These are phyloP conservation scores for Ceratosolen solmsi DNA, from an alignment of 1,140 invertebrate species.

Conservation along the genomic window DNA sequence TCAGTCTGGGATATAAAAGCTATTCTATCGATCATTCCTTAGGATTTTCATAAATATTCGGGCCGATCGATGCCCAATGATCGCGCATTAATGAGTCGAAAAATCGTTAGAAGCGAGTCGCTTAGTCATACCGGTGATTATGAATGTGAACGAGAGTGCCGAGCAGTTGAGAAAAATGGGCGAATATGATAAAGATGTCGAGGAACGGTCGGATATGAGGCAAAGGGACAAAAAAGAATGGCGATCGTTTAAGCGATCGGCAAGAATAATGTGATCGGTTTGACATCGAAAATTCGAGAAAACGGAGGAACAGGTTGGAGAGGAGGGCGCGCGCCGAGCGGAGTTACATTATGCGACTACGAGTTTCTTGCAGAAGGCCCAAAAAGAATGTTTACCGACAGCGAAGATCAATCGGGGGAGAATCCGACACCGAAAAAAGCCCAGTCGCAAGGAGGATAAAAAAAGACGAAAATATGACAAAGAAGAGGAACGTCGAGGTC, in stretches of 20 bases:
- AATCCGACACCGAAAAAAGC: not conserved
- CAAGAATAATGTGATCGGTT: slow-evolving; percentile 6
- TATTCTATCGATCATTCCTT: no score
- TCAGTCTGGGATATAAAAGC: no score
- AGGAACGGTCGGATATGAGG: not conserved
- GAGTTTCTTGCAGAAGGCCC: not conserved
- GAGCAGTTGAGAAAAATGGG: not conserved
- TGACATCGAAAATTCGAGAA: slow-evolving; percentile 37
- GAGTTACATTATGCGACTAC: not conserved
- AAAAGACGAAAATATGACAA: not conserved
- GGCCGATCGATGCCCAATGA: no score
- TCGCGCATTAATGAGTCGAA: no score
- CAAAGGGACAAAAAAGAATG: not conserved
- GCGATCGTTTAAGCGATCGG: not conserved
- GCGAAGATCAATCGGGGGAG: not conserved
- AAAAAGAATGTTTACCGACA: not conserved
- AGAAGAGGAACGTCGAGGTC: slow-evolving; percentile 1
- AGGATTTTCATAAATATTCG: no score
- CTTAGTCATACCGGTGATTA: no score
- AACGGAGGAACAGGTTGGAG: not conserved
- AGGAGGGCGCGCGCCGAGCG: not conserved
- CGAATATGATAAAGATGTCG: not conserved
- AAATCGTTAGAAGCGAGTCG: no score
- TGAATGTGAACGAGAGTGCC: not conserved
- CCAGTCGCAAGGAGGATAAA: not conserved